Base-by-base conservation (phyloP, 2,797 vertebrate genomes). In the Dendrocincla fuliginosa region DNA sequence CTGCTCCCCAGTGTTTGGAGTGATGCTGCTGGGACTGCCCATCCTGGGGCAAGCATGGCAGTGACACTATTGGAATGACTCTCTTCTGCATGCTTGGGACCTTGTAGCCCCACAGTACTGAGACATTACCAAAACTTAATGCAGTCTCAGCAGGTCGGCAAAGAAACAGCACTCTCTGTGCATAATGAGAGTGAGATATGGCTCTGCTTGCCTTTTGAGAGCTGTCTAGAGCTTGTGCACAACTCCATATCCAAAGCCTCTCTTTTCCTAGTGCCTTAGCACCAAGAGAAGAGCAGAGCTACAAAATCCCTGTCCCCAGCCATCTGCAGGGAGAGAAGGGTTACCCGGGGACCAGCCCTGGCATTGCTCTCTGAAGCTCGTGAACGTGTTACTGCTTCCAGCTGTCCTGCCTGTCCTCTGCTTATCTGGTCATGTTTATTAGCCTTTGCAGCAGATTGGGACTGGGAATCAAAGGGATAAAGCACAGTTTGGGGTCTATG, bases 251-350 rank as follows among this genome's bases (percentile, higher is more conserved):
- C 19, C 23, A 70, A n/a, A 78, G 32, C 18, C 28, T 74, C 17
- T 24, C 16, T 87, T 24, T 41, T 41, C 35, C 32, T 2, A 3
- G 6, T 91, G 28, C 35, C 76, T 39, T 9, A 81, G 19, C 47
- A 86, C 14, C 80, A 76, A 67, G 47, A 94, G 94, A 94, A 71
- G 91, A 60, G 65, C 49, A 95, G 84, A 78, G 32, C 53, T 83
- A 53, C 24, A 78, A 80, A 92, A 84, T 91, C 87, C 53, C 37
- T 55, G 30, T 89, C 76, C 76, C 50, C 9, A 6, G 70, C 63
- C 67, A 10, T 86, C 74, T 94, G 77, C 50, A 63, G 73, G 75
- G 57, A 49, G 44, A 78, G 33, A 39, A 19, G 47, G 69, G 25
- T n/a, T 67, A 39, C 39, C 59, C 47, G 46, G 91, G 47, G 82